Base-by-base conservation (phyloP, 23 tunicate species). In the Ciona savignyi region DNA sequence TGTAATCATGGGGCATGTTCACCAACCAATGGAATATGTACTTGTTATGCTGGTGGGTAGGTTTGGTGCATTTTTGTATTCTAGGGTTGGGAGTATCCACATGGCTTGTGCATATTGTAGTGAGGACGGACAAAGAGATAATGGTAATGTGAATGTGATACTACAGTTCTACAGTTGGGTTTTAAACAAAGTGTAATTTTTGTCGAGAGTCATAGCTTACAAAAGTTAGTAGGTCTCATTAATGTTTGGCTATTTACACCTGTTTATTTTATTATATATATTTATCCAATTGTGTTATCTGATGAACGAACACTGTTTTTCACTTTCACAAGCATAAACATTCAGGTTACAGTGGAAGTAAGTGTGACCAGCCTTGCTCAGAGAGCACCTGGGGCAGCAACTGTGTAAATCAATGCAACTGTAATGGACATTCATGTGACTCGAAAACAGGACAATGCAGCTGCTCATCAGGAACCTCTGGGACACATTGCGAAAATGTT, bases 1-100 rank as follows among this genome's bases (percentile, higher is more conserved):
- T 78, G 82, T 32, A 74, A 68, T n/a, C 60, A 78, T 49, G 82
- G 82, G 28, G 74, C 71, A 27, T 78, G 82, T 33, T 26, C 74
- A 1, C 51, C 82, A 29, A 56, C 51, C 1, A 29, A 78, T 49
- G 82, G 82, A 29, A 2, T 29, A 0, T 78, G 82, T 28, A 32
- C 82, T 27, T 78, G 82, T 27, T 68, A 78, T 30, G 30, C 74
- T 21, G 82, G 82, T 67, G 9, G 22, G 26, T 63, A 63, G 61
- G 20, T 49, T 49, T 49, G 15, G 19, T 15, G 61, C 20, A 11
- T 49, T 49, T 11, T 49, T 11, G 15, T 49, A 11, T 49, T 49
- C 15, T 11, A 49, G 20, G 61, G 61, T 49, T 49, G 15, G 61
- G 15, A 20, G 61, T 49, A 49, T 11, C 15, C 19, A 49, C 20